A percentile compares a stretch with the other conserved stretches of the same genome.
These are phyloP conservation scores for Cinclus mexicanus DNA, from an alignment of 2,113 vertebrate species.

Conservation along the genomic window DNA sequence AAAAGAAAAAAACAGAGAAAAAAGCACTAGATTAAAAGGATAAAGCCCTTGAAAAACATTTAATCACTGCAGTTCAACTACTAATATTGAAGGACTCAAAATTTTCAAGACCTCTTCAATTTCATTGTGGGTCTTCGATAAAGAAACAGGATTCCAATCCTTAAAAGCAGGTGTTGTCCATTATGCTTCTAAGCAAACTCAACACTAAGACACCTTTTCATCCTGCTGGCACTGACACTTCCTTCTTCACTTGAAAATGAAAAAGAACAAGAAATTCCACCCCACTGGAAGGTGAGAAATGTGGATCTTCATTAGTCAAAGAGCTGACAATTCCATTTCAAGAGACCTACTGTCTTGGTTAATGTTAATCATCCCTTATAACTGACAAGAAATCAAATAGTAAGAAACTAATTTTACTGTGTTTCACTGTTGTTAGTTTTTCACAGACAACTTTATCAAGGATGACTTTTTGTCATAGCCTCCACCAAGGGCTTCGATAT, in stretches of 20 bases:
- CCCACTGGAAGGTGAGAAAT: not conserved
- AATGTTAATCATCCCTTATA: not conserved
- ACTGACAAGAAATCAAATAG: fast-evolving
- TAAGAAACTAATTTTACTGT: not conserved
- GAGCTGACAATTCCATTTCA: not conserved
- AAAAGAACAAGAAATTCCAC: not conserved
- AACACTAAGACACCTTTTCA: not conserved
- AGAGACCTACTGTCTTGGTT: not conserved
- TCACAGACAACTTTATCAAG: not conserved
- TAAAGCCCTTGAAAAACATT: not conserved
- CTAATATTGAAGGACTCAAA: not conserved
- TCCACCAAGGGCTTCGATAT: not conserved
- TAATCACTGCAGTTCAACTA: not conserved
- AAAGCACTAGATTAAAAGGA: not conserved
- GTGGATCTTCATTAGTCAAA: not conserved
- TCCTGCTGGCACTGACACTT: not conserved
- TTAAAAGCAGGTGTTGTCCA: not conserved
- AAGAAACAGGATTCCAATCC: not conserved
- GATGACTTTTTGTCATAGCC: not conserved
- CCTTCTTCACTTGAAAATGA: not conserved
- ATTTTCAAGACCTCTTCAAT: not conserved
- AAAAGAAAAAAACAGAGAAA: not conserved
- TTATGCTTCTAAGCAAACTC: not conserved
- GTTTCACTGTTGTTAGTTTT: not conserved
- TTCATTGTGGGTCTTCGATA: not conserved